Evolutionary conservation across 2,113 vertebrate genomes (phyloP), one percentile per base, ranked within the genome.

Genomic region (Anolis sagrei): DNA sequence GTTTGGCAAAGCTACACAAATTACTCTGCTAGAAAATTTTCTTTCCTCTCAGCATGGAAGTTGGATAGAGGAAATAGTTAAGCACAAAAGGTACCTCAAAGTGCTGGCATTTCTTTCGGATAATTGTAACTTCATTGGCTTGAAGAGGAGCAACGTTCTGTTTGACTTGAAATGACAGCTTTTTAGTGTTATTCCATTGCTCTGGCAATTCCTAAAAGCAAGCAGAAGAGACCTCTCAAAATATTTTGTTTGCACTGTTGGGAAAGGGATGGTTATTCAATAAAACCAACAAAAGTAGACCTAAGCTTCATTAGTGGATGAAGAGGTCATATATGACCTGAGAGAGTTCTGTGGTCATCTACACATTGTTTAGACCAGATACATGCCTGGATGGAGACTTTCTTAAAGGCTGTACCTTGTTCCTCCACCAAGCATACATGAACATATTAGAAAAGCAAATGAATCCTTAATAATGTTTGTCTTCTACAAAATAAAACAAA

Each of bases 151-250:
- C 93, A 2, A 89, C 93, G 0, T 78, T 93, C 76, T 97, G 95
- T 19, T 96, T 96, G 29, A 94, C 93, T 0, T 86, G 91, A 48
- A 96, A 39, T 66, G 94, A 95, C 81, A 95, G 90, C 80, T 93
- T 96, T 96, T 97, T 97, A 90, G 92, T 96, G 88, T 92, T 87
- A 0, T 95, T 90, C 97, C 97, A 97, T 5, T 79, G 93, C 88
- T 97, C 95, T 0, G 96, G 97, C 66, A 97, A 95, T 0, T 97
- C 96, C 97, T 97, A 74, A 4, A 4, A 73, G 0, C 2, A 39
- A 72, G 10, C 16, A 18, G 8, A 72, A 76, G 18, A 79, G 19
- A 51, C 39, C 11, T 10, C 8, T 83, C 9, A 48, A 48, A 76
- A 18, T 39, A 19, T 32, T 70, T 39, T 61, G 34, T 3, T 36